Conservation (phyloP, 1,140 invertebrate genomes). For the Penaeus vannamei region DNA sequence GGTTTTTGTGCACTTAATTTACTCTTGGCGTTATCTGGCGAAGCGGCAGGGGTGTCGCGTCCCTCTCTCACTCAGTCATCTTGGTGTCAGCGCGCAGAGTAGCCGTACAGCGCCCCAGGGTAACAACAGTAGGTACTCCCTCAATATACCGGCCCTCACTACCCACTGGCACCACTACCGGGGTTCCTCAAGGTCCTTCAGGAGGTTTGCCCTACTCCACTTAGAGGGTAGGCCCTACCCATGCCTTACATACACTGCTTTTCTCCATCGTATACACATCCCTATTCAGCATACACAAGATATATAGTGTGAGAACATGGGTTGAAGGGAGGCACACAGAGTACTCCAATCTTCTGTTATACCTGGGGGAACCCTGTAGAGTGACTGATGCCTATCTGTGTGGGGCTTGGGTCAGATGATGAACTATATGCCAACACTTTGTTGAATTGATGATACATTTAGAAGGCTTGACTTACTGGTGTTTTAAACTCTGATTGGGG, state of each 20-base stretch:
- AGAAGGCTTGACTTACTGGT: conserved; percentile 54
- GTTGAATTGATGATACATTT: conserved; percentile 60
- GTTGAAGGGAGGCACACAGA: neutral
- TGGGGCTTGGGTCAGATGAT: conserved; percentile 52
- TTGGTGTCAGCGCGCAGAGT: conserved; percentile 51
- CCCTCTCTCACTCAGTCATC: conserved; percentile 50
- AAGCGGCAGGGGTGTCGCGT: conserved; percentile 45
- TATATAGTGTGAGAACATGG: too few species aligned
- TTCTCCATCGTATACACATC: conserved; percentile 14
- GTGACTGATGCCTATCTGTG: conserved; percentile 41
- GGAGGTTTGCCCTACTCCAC: neutral
- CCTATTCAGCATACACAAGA: too few species aligned
- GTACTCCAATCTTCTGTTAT: conserved; percentile 27
- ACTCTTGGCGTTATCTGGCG: conserved; percentile 60
- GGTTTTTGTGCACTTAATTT: conserved; percentile 54
- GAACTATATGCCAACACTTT: conserved; percentile 58
- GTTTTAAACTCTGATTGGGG: conserved; percentile 41
- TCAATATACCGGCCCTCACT: conserved; percentile 59
- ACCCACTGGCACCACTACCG: conserved; percentile 60
- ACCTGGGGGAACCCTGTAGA: conserved; percentile 43
- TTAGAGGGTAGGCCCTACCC: neutral
- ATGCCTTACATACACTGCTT: neutral
- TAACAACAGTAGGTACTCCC: conserved; percentile 64
- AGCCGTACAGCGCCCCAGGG: conserved; percentile 50
- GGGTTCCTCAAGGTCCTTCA: conserved; percentile 20